phyloP scores from a whole-genome alignment of 2,113 vertebrate genomes.

The Ahaetulla prasina region DNA sequence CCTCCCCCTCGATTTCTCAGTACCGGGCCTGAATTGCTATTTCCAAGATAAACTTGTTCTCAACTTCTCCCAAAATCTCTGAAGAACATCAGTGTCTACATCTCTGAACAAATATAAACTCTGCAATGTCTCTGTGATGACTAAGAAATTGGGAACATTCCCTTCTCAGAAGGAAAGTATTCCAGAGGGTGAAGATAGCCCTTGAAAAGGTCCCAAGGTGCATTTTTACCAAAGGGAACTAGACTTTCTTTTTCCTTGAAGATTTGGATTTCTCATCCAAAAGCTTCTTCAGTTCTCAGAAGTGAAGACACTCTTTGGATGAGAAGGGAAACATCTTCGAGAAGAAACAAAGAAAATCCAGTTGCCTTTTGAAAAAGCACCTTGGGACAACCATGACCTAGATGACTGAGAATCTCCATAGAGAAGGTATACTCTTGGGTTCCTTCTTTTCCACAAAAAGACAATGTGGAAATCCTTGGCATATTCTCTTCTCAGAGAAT shows the following conservation, averaged over 20 bases:
- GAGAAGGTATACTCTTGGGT: neutral
- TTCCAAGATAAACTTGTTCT: neutral
- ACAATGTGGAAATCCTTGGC: neutral
- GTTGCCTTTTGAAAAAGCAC: neutral
- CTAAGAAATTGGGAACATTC: neutral
- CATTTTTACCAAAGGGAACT: no score
- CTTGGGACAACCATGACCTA: neutral
- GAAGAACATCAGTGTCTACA: neutral
- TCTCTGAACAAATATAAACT: neutral
- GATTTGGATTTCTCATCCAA: neutral
- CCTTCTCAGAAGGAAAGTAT: neutral
- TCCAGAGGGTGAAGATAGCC: neutral
- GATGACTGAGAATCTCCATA: neutral
- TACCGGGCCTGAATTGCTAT: neutral
- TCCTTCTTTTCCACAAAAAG: neutral
- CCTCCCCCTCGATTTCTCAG: neutral
- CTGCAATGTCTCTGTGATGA: neutral
- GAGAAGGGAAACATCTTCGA: neutral
- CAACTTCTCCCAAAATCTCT: neutral
- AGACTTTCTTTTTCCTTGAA: neutral
- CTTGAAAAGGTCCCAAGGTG: neutral
- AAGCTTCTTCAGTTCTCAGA: neutral
- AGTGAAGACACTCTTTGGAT: neutral
- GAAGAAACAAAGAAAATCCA: neutral
- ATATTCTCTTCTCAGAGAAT: neutral